Conservation (phyloP, 1,140 invertebrate genomes). For the Heliconius hermathena region DNA sequence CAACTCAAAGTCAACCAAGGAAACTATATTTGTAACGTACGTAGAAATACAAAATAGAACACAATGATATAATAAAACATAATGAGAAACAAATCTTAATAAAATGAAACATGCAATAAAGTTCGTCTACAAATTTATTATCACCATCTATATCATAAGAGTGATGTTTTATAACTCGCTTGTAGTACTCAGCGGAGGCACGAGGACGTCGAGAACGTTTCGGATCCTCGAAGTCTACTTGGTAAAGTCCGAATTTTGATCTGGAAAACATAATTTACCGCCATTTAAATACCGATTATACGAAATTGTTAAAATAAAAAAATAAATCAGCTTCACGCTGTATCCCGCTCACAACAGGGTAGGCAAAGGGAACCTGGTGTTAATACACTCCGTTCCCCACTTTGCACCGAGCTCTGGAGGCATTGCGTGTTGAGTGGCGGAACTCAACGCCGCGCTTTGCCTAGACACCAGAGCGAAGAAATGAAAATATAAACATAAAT, state of each 20-base stretch:
- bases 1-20: no score
- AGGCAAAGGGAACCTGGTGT: no score
- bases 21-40: neutral
- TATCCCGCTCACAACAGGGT: no score
- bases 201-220: slow-evolving; percentile 84
- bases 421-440: no score
- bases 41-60: neutral
- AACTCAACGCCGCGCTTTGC: no score
- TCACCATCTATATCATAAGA: neutral
- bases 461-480: no score
- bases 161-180: slow-evolving; percentile 19
- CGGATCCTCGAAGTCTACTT: slow-evolving; percentile 86
- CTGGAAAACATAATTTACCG: slow-evolving; percentile 29
- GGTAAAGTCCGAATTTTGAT: slow-evolving; percentile 82
- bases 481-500: no score
- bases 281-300: neutral
- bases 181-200: slow-evolving; percentile 79
- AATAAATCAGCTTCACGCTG: no score
- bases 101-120: neutral
- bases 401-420: no score
- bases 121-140: slow-evolving; percentile 1
- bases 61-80: neutral
- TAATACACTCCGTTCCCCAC: no score
- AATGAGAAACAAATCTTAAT: neutral
- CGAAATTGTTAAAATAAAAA: neutral